Evolutionary conservation across 2,888 invertebrate genomes (phyloP).

Genomic region (Cephus pygmeus): DNA sequence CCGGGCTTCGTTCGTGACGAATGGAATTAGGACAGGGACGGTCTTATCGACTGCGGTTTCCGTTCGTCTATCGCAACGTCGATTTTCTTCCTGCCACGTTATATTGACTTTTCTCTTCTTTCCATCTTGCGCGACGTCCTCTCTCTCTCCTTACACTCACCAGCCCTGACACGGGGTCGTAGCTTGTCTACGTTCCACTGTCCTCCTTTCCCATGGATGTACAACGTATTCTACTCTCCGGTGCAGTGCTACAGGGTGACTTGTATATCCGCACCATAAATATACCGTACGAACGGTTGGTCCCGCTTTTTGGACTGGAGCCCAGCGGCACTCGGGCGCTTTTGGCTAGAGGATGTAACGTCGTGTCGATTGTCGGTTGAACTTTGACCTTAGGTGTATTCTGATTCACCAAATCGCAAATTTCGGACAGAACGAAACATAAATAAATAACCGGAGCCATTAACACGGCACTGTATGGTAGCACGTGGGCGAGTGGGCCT

Average conservation of each 20-base stretch:
- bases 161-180: background rate
- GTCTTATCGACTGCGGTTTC: slow-evolving; percentile 15
- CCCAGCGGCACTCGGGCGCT: background rate
- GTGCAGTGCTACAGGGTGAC: background rate
- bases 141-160: background rate
- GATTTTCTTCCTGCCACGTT: background rate
- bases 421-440: background rate
- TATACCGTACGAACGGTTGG: background rate
- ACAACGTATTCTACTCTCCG: background rate
- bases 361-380: background rate
- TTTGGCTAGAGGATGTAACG: background rate
- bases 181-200: background rate
- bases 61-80: slow-evolving; percentile 6
- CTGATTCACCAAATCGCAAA: background rate
- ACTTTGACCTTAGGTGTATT: background rate
- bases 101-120: background rate
- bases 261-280: background rate
- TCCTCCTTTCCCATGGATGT: background rate
- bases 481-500: background rate
- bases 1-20: slow-evolving; percentile 43
- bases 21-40: slow-evolving; percentile 48
- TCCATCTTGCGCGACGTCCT: slow-evolving; percentile 5
- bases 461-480: background rate
- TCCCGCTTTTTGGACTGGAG: background rate
- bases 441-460: background rate